A percentile compares a stretch with the other conserved stretches of the same genome.
phyloP scores from a whole-genome alignment of 2,888 invertebrate species.

The Euzophera pinguis region DNA sequence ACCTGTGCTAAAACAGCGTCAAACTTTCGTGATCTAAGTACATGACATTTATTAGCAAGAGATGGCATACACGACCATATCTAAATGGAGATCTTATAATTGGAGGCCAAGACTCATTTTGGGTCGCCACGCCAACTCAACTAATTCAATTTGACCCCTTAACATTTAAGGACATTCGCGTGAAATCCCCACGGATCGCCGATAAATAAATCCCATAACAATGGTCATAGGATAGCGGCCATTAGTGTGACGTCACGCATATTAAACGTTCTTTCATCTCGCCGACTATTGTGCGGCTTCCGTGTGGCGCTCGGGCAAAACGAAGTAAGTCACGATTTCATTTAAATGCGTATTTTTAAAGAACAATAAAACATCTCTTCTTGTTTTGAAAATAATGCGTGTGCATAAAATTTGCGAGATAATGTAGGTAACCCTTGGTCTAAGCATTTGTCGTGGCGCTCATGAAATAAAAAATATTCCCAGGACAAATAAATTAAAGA shows the following conservation, averaged over 20 bases:
- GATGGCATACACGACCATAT: no score
- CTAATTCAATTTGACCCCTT: neutral
- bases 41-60: no score
- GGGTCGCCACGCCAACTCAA: no score
- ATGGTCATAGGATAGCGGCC: conserved; percentile 41
- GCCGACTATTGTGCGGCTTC: conserved; percentile 72
- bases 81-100: no score
- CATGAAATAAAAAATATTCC: no score
- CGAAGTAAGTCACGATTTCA: conserved; percentile 7
- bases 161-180: conserved; percentile 10
- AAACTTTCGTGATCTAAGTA: no score
- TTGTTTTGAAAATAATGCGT: neutral
- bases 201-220: conserved; percentile 42
- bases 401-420: neutral
- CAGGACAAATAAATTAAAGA: no score
- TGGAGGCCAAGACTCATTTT: no score
- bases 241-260: conserved; percentile 68
- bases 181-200: conserved; percentile 21
- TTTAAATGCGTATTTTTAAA: neutral
- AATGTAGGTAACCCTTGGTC: neutral
- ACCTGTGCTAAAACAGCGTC: neutral
- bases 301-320: conserved; percentile 38
- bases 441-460: no score
- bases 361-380: neutral
- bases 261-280: conserved; percentile 70